Conservation (phyloP, 2,888 invertebrate species). For the Leucozona laternaria region DNA sequence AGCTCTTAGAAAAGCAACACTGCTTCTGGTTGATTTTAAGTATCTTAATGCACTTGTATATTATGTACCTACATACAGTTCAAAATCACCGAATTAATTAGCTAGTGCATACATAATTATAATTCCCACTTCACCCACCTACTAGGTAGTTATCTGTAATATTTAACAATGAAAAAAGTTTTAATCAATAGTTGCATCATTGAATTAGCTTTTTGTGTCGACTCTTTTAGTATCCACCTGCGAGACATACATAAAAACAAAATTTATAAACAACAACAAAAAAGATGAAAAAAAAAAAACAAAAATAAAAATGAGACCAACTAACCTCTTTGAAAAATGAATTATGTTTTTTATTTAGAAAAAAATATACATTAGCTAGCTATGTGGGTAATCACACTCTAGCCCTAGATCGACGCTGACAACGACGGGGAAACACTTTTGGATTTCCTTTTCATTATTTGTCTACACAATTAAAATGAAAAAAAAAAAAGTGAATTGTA, state of each 20-base stretch:
- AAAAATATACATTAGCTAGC: neutral
- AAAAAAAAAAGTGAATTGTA: slow-evolving; percentile 24
- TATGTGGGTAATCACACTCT: neutral
- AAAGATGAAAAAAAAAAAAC: neutral
- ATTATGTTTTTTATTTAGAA: neutral
- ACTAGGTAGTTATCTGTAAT: neutral
- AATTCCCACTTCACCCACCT: neutral
- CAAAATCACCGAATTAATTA: too few relatives aligned
- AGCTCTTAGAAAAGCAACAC: too few relatives aligned
- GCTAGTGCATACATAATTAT: neutral
- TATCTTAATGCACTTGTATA: too few relatives aligned
- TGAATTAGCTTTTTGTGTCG: neutral
- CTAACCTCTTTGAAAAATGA: slow-evolving; percentile 27
- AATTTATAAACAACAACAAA: slow-evolving; percentile 8
- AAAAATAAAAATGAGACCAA: neutral
- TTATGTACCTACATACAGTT: too few relatives aligned
- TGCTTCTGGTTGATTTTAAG: too few relatives aligned
- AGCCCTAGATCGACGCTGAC: slow-evolving; percentile 5
- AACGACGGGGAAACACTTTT: slow-evolving; percentile 22
- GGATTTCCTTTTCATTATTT: slow-evolving; percentile 52
- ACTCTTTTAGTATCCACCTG: slow-evolving; percentile 3
- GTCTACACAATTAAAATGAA: slow-evolving; percentile 21
- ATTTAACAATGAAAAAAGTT: neutral
- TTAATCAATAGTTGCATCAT: slow-evolving; percentile 7
- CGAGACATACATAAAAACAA: neutral